Evolutionary conservation across 2,888 invertebrate genomes (phyloP).

Genomic region (Machimus rusticus): DNA sequence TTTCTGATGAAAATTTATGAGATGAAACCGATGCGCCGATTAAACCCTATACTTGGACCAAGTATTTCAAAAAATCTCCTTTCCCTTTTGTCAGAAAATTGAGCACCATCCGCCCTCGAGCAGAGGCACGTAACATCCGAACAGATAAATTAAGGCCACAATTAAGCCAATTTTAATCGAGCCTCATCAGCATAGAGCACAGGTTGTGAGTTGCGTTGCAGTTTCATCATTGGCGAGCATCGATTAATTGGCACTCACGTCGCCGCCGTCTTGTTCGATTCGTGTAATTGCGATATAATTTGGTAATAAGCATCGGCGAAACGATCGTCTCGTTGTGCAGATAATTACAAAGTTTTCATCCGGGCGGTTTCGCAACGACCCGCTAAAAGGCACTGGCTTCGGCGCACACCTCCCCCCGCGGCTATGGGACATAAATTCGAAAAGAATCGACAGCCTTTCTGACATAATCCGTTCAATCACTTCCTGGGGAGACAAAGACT

Average conservation of each 20-base stretch:
- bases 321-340: background rate
- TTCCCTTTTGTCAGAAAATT: background rate
- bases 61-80: background rate
- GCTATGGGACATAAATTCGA: background rate
- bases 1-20: background rate
- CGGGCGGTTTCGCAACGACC: background rate
- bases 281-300: background rate
- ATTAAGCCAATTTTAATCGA: background rate
- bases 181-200: background rate
- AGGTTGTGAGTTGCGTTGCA: background rate
- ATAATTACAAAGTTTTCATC: background rate
- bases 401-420: background rate
- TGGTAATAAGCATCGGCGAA: background rate
- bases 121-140: background rate
- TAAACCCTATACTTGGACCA: background rate
- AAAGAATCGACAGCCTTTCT: background rate
- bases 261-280: background rate
- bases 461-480: background rate
- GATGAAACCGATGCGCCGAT: background rate
- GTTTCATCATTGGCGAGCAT: background rate
- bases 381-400: background rate
- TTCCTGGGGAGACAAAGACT: background rate
- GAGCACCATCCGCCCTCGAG: background rate
- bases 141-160: background rate
- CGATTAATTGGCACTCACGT: background rate